Conservation (phyloP, 2,888 invertebrate species). For the Limnephilus auricula region DNA sequence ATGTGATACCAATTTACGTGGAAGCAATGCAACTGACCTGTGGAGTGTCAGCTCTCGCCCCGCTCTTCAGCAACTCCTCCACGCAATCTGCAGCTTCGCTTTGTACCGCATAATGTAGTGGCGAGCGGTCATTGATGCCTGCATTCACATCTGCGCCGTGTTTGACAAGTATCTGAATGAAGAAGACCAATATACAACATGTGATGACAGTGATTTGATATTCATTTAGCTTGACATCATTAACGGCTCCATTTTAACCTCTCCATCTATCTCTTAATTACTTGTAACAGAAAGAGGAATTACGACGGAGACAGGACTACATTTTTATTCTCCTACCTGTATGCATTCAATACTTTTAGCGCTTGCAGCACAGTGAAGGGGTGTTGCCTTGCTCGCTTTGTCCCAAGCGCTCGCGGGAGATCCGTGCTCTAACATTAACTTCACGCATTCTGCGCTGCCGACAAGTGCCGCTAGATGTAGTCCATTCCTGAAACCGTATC, state of each 20-base stretch:
- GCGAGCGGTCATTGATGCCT: slow-evolving; percentile 83
- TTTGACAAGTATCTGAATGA: slow-evolving; percentile 79
- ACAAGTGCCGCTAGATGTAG: slow-evolving; percentile 89
- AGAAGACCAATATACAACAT: not conserved
- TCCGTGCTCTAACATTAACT: slow-evolving; percentile 82
- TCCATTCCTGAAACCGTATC: slow-evolving; percentile 71
- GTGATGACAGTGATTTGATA: not conserved
- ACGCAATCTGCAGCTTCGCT: slow-evolving; percentile 87
- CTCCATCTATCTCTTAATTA: too few relatives aligned
- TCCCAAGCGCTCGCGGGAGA: slow-evolving; percentile 87
- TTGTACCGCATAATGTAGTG: slow-evolving; percentile 90
- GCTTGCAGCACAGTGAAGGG: slow-evolving; percentile 87
- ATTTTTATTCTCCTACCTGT: slow-evolving; percentile 74
- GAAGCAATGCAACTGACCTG: slow-evolving; percentile 78
- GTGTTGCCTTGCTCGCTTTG: slow-evolving; percentile 82
- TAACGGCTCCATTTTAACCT: not conserved
- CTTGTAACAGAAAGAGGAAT: too few relatives aligned
- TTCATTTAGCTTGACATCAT: slow-evolving; percentile 56
- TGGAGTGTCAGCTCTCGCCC: slow-evolving; percentile 89
- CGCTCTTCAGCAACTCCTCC: slow-evolving; percentile 83
- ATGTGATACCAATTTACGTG: not conserved
- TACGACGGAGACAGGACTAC: too few relatives aligned
- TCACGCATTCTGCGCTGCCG: slow-evolving; percentile 84
- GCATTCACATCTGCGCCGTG: slow-evolving; percentile 90
- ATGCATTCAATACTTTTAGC: slow-evolving; percentile 80